These are phyloP conservation scores for Achlya flavicornis DNA, from an alignment of 2,888 invertebrate genomes.

Conservation along the genomic window DNA sequence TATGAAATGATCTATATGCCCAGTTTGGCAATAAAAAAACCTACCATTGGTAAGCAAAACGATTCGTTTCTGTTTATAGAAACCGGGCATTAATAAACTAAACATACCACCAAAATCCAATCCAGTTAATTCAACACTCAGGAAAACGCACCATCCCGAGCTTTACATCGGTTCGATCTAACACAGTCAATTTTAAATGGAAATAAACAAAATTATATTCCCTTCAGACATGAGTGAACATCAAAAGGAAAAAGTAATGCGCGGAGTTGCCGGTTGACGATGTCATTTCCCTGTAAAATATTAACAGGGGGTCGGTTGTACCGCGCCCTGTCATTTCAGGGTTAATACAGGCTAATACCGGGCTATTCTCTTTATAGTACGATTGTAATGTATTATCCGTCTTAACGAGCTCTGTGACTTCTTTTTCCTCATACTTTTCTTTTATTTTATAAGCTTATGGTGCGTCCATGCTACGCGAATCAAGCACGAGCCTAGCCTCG, in stretches of 20 bases:
- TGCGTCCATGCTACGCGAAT: too few relatives aligned
- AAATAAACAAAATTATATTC: constrained; percentile 71
- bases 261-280: constrained; percentile 56
- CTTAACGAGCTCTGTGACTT: constrained; percentile 46
- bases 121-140: too few relatives aligned
- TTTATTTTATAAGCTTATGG: constrained; percentile 6
- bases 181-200: constrained; percentile 54
- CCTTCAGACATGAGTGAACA: constrained; percentile 70
- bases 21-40: too few relatives aligned
- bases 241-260: constrained; percentile 81
- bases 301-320: constrained; percentile 63
- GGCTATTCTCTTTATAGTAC: constrained; percentile 58
- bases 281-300: constrained; percentile 76
- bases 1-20: too few relatives aligned
- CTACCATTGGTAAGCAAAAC: too few relatives aligned
- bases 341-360: constrained; percentile 71
- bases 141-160: too few relatives aligned
- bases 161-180: constrained; percentile 21
- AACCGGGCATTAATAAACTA: too few relatives aligned
- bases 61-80: too few relatives aligned
- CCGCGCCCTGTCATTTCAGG: constrained; percentile 70
- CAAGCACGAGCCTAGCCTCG: too few relatives aligned
- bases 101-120: too few relatives aligned
- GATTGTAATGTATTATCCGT: constrained; percentile 64
- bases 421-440: constrained; percentile 17